Conservation (phyloP, 2,113 vertebrate species). For the Pterocles gutturalis region DNA sequence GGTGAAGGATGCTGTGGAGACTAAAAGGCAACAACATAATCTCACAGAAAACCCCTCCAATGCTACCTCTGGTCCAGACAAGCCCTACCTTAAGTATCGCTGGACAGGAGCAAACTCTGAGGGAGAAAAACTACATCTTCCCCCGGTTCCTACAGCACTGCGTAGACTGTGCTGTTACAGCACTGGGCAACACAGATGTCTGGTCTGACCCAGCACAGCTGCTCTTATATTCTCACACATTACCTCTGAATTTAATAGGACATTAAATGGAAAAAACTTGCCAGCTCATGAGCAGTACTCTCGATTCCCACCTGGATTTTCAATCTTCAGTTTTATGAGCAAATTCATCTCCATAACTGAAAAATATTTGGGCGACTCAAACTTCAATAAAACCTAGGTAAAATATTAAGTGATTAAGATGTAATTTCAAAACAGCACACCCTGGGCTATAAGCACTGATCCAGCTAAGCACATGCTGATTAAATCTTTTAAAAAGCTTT, state of each 20-base stretch:
- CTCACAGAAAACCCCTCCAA: neutral
- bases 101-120: neutral
- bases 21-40: neutral
- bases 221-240: neutral
- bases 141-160: neutral
- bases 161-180: neutral
- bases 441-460: neutral
- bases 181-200: neutral
- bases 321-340: neutral
- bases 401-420: neutral
- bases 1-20: neutral
- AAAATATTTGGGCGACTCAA: neutral
- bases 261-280: neutral
- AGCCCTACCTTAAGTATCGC: neutral
- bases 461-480: constrained; percentile 6
- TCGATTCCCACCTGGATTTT: neutral
- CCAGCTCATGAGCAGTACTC: neutral
- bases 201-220: neutral
- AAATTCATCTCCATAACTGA: neutral
- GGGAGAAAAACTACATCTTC: neutral
- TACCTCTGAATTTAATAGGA: neutral
- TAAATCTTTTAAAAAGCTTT: neutral
- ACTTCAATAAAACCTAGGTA: neutral
- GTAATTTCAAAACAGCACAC: neutral
- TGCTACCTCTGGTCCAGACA: neutral